phyloP scores from a whole-genome alignment of 2,797 vertebrate species.

The Girardinus metallicus region DNA sequence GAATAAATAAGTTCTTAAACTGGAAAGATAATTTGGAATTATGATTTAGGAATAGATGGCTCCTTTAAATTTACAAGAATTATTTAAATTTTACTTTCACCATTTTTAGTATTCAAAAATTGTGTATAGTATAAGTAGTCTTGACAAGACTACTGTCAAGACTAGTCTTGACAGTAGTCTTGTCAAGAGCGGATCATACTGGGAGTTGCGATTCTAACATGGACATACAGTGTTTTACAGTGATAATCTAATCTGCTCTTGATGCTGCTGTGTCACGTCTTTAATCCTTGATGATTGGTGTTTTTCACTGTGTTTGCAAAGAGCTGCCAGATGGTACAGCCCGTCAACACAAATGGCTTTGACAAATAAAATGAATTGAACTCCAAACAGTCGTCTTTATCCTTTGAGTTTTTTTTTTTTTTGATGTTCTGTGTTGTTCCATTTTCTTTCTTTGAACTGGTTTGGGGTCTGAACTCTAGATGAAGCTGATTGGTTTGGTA shows the following conservation, averaged over 20 bases:
- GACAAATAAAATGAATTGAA: not conserved
- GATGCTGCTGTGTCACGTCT: not conserved
- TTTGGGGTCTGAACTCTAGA: not conserved
- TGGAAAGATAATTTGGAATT: not conserved
- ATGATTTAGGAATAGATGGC: not conserved
- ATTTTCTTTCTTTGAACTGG: not conserved
- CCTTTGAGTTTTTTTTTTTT: not conserved
- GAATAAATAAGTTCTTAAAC: not conserved
- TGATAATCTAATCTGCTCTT: not conserved
- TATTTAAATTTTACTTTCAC: not conserved
- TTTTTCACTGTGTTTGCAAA: constrained; percentile 5
- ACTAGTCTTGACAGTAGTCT: not conserved
- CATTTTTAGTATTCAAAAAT: not conserved
- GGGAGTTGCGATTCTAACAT: not conserved
- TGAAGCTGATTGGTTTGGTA: not conserved
- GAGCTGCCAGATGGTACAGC: not conserved
- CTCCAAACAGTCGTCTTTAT: not conserved
- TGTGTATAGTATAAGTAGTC: not conserved
- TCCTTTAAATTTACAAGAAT: not conserved
- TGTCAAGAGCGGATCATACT: not conserved
- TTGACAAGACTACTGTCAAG: too few species aligned
- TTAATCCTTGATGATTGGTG: constrained; percentile 1
- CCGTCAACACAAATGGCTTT: not conserved
- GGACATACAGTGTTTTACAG: not conserved
- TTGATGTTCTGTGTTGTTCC: not conserved